Conservation (phyloP, 2,888 invertebrate species). For the Phrixothrix hirtus region DNA sequence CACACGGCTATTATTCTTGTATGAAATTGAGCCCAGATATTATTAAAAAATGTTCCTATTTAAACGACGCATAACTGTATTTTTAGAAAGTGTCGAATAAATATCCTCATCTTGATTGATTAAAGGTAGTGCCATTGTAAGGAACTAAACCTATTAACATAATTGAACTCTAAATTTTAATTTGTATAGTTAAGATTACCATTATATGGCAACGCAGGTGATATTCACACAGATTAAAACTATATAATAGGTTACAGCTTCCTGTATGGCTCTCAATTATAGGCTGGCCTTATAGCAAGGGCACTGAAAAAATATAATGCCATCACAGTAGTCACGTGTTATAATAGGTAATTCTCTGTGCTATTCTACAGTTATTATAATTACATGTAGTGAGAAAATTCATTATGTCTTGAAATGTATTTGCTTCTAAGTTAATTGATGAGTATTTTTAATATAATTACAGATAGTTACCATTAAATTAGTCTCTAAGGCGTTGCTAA, state of each 20-base stretch:
- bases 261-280: conserved; percentile 33
- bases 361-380: conserved; percentile 27
- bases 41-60: too few species aligned
- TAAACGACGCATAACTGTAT: too few species aligned
- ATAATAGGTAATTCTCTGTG: conserved; percentile 20
- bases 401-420: conserved; percentile 18
- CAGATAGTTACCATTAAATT: not conserved
- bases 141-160: too few species aligned
- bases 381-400: conserved; percentile 28
- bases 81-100: too few species aligned
- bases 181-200: conserved; percentile 18
- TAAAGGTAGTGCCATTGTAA: too few species aligned
- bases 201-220: conserved; percentile 28
- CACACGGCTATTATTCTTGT: too few species aligned
- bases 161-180: conserved; percentile 22
- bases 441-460: conserved; percentile 9
- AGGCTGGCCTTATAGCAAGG: conserved; percentile 24
- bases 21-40: too few species aligned
- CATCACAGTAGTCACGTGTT: conserved; percentile 30
- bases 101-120: conserved; percentile 15
- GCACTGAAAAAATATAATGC: conserved; percentile 29
- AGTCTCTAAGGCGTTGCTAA: too few species aligned
- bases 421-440: conserved; percentile 20
- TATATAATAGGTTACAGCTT: conserved; percentile 30
- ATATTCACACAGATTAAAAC: conserved; percentile 32